Evolutionary conservation across 2,888 invertebrate genomes (phyloP).

Genomic region (Lepas anatifera): DNA sequence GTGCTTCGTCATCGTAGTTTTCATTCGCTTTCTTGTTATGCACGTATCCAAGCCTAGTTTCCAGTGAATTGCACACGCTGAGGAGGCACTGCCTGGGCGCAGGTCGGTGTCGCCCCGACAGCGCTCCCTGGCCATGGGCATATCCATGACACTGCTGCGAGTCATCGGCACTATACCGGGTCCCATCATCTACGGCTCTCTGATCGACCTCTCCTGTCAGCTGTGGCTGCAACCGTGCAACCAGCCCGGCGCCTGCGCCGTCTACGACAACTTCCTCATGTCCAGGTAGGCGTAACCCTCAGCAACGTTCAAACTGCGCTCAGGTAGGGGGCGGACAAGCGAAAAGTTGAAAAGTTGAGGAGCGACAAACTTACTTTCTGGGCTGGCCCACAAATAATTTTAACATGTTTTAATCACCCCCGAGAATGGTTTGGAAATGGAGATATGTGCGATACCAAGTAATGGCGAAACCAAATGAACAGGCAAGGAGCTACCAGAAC

Average conservation of each 20-base stretch:
- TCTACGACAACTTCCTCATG: slow-evolving; percentile 24
- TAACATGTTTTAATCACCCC: too few relatives aligned
- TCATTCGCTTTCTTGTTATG: too few relatives aligned
- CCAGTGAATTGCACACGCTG: too few relatives aligned
- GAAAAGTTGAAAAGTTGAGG: background rate
- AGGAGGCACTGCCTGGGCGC: too few relatives aligned
- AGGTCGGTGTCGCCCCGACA: slow-evolving; percentile 52
- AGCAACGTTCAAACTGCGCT: too few relatives aligned
- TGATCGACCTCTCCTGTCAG: slow-evolving; percentile 87
- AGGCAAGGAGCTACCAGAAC: too few relatives aligned
- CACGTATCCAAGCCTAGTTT: too few relatives aligned
- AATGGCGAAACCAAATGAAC: too few relatives aligned
- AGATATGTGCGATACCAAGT: too few relatives aligned
- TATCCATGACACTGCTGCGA: slow-evolving; percentile 93
- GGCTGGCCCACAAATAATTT: too few relatives aligned
- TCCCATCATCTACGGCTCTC: slow-evolving; percentile 85
- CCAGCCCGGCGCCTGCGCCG: slow-evolving; percentile 19
- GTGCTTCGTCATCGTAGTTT: too few relatives aligned
- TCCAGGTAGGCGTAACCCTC: slow-evolving; percentile 18
- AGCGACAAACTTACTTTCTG: background rate
- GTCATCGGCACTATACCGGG: slow-evolving; percentile 89
- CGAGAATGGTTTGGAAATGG: too few relatives aligned
- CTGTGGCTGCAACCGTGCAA: slow-evolving; percentile 75
- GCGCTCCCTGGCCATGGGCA: slow-evolving; percentile 86
- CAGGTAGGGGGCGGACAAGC: background rate